Evolutionary conservation across 2,797 vertebrate genomes (phyloP).

Genomic region (Pipistrellus pygmaeus): DNA sequence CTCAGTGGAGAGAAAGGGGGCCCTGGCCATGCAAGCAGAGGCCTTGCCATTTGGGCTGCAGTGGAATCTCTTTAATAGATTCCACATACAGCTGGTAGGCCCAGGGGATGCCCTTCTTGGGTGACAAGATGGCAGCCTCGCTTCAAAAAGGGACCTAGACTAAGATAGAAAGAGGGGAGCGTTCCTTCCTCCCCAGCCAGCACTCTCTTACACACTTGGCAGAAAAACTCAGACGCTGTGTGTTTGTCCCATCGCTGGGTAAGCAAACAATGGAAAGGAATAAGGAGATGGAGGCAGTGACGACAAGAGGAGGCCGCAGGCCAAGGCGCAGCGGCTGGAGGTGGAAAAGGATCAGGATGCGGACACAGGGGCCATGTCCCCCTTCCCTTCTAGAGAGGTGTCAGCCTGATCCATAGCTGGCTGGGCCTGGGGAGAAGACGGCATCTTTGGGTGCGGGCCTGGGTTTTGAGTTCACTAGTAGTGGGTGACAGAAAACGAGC

Average conservation of each 20-base stretch:
- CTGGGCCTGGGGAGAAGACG: conserved; percentile 58
- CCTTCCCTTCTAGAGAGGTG: background rate
- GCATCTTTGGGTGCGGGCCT: conserved; percentile 59
- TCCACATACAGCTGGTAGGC: rapidly evolving
- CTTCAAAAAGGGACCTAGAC: background rate
- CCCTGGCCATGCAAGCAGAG: background rate
- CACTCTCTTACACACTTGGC: background rate
- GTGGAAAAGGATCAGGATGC: background rate
- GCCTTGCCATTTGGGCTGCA: background rate
- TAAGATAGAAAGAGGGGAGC: background rate
- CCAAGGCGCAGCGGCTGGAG: background rate
- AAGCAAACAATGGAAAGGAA: background rate
- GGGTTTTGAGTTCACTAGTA: conserved; percentile 69
- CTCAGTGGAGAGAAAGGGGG: background rate
- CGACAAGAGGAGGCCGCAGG: background rate
- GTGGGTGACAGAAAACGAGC: conserved; percentile 63
- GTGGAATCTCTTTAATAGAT: background rate
- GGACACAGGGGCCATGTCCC: background rate
- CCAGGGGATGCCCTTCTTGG: background rate
- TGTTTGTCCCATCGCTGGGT: background rate
- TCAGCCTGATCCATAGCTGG: background rate
- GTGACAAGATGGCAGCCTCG: background rate
- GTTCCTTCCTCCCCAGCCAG: background rate
- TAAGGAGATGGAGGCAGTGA: background rate
- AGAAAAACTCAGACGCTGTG: background rate